phyloP scores from a whole-genome alignment of 92 coral and sea anemone genomes.

The Paramuricea clavata region DNA sequence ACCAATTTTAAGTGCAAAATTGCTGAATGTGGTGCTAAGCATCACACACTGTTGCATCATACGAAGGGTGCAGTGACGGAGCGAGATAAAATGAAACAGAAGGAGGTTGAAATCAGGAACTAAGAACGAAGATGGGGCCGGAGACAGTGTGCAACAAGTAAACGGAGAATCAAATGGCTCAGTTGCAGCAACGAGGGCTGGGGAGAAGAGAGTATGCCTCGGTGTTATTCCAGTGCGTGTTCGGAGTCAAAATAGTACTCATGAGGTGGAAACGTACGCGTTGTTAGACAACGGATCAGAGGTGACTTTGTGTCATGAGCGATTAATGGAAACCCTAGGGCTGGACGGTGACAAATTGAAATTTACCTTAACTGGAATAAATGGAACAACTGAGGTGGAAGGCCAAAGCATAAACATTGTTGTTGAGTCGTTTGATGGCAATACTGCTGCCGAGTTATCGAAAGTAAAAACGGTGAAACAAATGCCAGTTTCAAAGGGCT shows the following conservation, averaged over 20 bases:
- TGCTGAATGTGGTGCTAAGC: slow-evolving; percentile 59
- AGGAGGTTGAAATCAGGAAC: background rate
- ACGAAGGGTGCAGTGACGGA: background rate
- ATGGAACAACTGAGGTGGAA: slow-evolving; percentile 64
- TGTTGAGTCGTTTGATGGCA: slow-evolving; percentile 72
- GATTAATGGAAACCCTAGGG: slow-evolving; percentile 45
- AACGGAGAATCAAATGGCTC: background rate
- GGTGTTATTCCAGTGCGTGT: slow-evolving; percentile 79
- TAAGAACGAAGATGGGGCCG: background rate
- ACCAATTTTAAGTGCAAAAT: slow-evolving; percentile 61
- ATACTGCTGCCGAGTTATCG: slow-evolving; percentile 48
- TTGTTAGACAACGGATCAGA: slow-evolving; percentile 74
- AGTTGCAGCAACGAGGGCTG: slow-evolving; percentile 67
- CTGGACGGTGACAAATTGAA: slow-evolving; percentile 57
- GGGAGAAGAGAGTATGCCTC: slow-evolving; percentile 70
- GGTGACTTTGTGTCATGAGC: slow-evolving; percentile 75
- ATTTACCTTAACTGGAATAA: slow-evolving; percentile 72
- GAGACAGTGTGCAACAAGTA: background rate
- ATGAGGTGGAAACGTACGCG: slow-evolving; percentile 63
- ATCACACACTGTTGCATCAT: slow-evolving; percentile 73
- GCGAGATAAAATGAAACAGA: background rate
- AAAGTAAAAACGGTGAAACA: slow-evolving; percentile 68
- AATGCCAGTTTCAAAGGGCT: slow-evolving; percentile 69
- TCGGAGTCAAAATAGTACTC: slow-evolving; percentile 50
- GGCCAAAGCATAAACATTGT: slow-evolving; percentile 54